Evolutionary conservation across 2,888 invertebrate species (phyloP).

Genomic region (Agriopis leucophaearia): DNA sequence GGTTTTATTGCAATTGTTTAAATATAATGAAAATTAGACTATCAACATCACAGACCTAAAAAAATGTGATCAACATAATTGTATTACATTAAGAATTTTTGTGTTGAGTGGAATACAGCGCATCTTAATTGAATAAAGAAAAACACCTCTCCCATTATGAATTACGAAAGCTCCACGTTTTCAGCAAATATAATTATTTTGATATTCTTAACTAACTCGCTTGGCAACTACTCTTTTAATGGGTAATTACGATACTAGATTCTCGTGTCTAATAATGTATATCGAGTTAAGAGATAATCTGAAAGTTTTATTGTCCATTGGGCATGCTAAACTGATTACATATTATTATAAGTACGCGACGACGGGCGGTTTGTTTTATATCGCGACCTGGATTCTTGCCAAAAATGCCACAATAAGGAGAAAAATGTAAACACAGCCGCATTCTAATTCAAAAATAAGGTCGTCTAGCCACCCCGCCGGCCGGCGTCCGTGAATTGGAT

Average conservation of each 20-base stretch:
- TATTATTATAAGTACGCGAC: slow-evolving; percentile 54
- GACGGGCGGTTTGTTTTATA: slow-evolving; percentile 65
- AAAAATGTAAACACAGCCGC: slow-evolving; percentile 83
- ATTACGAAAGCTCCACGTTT: background rate
- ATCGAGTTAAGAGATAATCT: slow-evolving; percentile 26
- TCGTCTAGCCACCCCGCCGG: slow-evolving; percentile 68
- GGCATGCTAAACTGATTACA: slow-evolving; percentile 35
- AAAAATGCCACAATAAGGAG: slow-evolving; percentile 81
- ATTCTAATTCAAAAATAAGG: slow-evolving; percentile 82
- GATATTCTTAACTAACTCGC: background rate
- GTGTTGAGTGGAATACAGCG: background rate
- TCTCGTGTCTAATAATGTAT: slow-evolving; percentile 41
- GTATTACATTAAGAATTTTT: too few relatives aligned
- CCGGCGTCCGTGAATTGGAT: slow-evolving; percentile 59
- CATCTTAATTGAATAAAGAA: background rate
- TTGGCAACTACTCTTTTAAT: slow-evolving; percentile 9
- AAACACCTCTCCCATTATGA: background rate
- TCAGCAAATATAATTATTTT: background rate
- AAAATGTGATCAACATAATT: too few relatives aligned
- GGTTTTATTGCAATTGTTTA: slow-evolving; percentile 1
- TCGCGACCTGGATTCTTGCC: slow-evolving; percentile 75
- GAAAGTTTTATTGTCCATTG: slow-evolving; percentile 36
- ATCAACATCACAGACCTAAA: background rate
- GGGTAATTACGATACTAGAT: slow-evolving; percentile 4
- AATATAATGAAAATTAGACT: background rate